A percentile compares a stretch with the other conserved stretches of the same genome.
These are phyloP conservation scores for Ariolimax columbianus DNA, from an alignment of 2,888 invertebrate genomes.

Conservation along the genomic window DNA sequence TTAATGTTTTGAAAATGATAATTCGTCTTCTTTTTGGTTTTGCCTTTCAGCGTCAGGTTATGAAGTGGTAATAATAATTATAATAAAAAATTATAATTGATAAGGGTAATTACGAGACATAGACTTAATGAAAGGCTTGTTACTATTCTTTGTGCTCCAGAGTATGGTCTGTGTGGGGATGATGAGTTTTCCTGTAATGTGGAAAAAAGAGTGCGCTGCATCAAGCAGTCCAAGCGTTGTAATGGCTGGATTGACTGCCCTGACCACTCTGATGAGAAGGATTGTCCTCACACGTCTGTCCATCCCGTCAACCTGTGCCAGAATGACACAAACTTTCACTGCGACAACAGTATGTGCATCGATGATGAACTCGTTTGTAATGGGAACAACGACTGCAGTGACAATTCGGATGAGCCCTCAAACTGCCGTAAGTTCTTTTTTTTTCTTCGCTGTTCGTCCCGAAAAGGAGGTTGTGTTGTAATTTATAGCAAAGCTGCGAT, in stretches of 20 bases:
- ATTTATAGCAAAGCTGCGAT: no score
- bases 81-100: no score
- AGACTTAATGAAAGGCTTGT: no score
- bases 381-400: slow-evolving; percentile 68
- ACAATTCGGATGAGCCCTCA: slow-evolving; percentile 70
- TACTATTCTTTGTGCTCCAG: slow-evolving; percentile 39
- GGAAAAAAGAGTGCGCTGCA: slow-evolving; percentile 83
- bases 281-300: slow-evolving; percentile 58
- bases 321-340: slow-evolving; percentile 59
- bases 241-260: slow-evolving; percentile 82
- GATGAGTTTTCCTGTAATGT: slow-evolving; percentile 85
- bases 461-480: no score
- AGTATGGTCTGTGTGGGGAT: slow-evolving; percentile 59
- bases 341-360: slow-evolving; percentile 73
- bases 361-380: slow-evolving; percentile 62
- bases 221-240: slow-evolving; percentile 84
- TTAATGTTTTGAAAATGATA: no score
- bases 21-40: no score
- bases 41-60: no score
- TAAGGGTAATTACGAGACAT: no score
- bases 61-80: no score
- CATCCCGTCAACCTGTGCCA: slow-evolving; percentile 54
- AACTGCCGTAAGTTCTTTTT: slow-evolving; percentile 72
- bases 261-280: slow-evolving; percentile 69
- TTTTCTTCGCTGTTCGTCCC: no score